A percentile compares a stretch with the other conserved stretches of the same genome.
Conservation (phyloP, 2,797 vertebrate species). For the Thripadectes ignobilis region DNA sequence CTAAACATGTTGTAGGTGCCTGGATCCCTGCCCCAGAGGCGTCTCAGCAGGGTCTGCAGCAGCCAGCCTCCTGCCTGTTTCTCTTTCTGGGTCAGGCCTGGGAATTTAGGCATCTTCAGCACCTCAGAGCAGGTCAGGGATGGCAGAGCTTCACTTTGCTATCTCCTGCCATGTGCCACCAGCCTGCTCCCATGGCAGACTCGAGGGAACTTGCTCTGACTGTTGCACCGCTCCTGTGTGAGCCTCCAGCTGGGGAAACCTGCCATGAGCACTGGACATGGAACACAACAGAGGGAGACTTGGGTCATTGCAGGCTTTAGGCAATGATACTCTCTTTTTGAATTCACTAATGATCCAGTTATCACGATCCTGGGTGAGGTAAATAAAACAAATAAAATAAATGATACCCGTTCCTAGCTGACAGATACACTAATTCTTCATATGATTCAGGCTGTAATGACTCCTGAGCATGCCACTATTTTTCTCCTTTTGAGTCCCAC, state of each 20-base stretch:
- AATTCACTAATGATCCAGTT: neutral
- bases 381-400: neutral
- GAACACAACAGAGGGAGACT: neutral
- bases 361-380: neutral
- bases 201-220: accelerated
- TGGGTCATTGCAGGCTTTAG: neutral
- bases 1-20: neutral
- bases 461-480: neutral
- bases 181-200: accelerated
- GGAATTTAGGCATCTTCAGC: neutral
- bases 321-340: neutral
- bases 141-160: neutral
- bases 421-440: neutral
- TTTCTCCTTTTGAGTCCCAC: neutral
- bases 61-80: neutral
- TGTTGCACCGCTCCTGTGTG: neutral
- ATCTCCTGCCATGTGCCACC: neutral
- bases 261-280: accelerated
- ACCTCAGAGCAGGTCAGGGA: neutral
- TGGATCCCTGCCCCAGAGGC: neutral
- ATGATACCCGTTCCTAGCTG: neutral
- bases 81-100: neutral
- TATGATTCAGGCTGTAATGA: neutral
- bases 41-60: neutral
- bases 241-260: accelerated